Percentiles rank a stretch among this genome's conserved stretches.
Evolutionary conservation across 2,797 vertebrate species (phyloP).

Genomic region (Melanotaenia nigrans): DNA sequence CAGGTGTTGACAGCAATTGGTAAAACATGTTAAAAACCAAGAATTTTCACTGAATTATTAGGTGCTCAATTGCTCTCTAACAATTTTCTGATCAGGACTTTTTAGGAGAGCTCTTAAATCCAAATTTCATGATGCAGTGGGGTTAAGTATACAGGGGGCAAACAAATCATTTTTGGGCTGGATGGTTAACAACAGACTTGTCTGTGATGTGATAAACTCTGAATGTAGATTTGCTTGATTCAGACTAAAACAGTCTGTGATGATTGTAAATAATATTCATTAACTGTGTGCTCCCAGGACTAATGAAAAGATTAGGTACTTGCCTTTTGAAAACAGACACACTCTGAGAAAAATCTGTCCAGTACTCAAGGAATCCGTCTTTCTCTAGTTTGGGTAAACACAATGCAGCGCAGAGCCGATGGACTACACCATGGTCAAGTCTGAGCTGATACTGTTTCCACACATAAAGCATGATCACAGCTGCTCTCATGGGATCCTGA

Average conservation of each 20-base stretch:
- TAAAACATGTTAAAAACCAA: no score
- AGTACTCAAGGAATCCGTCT: slow-evolving; percentile 56
- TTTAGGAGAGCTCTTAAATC: no score
- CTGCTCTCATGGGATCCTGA: slow-evolving; percentile 77
- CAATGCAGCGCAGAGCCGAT: slow-evolving; percentile 72
- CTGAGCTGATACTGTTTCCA: fast-evolving
- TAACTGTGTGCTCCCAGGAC: fast-evolving
- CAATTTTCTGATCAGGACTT: no score
- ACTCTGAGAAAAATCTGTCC: slow-evolving; percentile 49
- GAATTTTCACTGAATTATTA: no score
- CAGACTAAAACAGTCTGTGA: no score
- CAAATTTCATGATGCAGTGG: no score
- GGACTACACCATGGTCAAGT: fast-evolving
- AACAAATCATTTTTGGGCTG: neutral
- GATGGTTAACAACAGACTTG: neutral
- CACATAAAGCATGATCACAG: slow-evolving; percentile 74
- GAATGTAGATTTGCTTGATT: no score
- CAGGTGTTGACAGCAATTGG: no score
- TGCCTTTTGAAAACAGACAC: slow-evolving; percentile 69
- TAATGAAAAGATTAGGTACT: neutral
- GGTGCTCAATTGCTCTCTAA: no score
- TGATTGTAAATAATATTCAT: no score
- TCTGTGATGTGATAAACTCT: no score
- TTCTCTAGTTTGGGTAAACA: slow-evolving; percentile 69
- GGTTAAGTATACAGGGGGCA: neutral